Percentiles rank a stretch among this genome's conserved stretches.
These are phyloP conservation scores for Florisuga fusca DNA, from an alignment of 2,797 vertebrate species.

Conservation along the genomic window DNA sequence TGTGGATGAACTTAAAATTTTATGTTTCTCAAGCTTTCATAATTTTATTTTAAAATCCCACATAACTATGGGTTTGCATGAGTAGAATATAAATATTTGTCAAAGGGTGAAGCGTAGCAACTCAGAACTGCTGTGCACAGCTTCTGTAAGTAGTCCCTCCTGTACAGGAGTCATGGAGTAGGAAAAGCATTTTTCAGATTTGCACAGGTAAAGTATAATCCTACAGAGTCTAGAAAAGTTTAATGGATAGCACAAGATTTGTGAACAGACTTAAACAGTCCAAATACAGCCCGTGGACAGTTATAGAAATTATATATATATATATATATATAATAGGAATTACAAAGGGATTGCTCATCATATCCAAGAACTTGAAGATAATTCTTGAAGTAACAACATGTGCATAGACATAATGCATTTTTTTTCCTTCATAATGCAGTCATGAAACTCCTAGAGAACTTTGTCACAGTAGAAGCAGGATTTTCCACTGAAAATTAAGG, in stretches of 20 bases:
- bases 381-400: not conserved
- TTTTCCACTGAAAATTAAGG: not conserved
- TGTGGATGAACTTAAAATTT: not conserved
- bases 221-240: not conserved
- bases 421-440: not conserved
- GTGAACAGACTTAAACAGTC: not conserved
- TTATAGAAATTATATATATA: not conserved
- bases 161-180: not conserved
- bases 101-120: not conserved
- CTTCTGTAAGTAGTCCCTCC: not conserved
- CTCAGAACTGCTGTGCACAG: not conserved
- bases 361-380: not conserved
- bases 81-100: not conserved
- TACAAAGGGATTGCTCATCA: not conserved
- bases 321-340: not conserved
- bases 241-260: not conserved
- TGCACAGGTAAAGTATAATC: not conserved
- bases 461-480: not conserved
- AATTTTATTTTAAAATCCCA: not conserved
- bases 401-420: not conserved
- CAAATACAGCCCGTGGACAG: not conserved
- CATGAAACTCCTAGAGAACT: not conserved
- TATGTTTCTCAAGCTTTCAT: not conserved
- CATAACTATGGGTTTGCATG: not conserved
- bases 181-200: not conserved